Conservation (phyloP, 2,797 vertebrate species). For the Leucoraja ocellata region DNA sequence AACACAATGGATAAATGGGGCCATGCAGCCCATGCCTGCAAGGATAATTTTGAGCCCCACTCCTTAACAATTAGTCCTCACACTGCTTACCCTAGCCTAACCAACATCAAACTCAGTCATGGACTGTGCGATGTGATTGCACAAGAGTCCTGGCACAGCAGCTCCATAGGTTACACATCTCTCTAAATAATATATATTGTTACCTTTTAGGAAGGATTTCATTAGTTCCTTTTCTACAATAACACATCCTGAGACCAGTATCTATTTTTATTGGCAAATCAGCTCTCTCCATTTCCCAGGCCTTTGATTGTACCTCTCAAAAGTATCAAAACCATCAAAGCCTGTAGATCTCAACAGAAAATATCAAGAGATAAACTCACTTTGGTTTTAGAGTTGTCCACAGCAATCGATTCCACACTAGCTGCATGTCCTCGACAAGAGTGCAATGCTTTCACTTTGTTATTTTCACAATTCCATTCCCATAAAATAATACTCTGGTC, state of each 20-base stretch:
- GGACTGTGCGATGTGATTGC: too few species aligned
- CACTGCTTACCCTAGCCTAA: too few species aligned
- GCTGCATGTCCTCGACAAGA: slow-evolving; percentile 88
- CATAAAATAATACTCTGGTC: slow-evolving; percentile 88
- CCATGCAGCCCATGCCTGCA: too few species aligned
- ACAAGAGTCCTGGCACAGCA: too few species aligned
- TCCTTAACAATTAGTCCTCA: too few species aligned
- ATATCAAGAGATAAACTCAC: slow-evolving; percentile 52
- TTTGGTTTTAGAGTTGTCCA: slow-evolving; percentile 75
- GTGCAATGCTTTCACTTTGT: slow-evolving; percentile 81
- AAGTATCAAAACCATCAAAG: background rate
- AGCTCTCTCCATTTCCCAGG: background rate
- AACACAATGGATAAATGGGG: too few species aligned
- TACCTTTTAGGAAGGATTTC: too few species aligned
- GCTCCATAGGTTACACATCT: too few species aligned
- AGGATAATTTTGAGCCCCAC: too few species aligned
- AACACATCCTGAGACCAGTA: background rate
- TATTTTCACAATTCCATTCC: slow-evolving; percentile 90
- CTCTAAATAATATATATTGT: too few species aligned
- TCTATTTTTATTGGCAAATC: background rate
- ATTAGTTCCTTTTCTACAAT: background rate
- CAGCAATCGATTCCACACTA: slow-evolving; percentile 78
- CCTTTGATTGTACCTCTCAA: background rate
- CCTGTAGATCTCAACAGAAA: background rate
- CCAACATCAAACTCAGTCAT: too few species aligned